Evolutionary conservation across 2,888 invertebrate genomes (phyloP).

Genomic region (Eilema griseolum): DNA sequence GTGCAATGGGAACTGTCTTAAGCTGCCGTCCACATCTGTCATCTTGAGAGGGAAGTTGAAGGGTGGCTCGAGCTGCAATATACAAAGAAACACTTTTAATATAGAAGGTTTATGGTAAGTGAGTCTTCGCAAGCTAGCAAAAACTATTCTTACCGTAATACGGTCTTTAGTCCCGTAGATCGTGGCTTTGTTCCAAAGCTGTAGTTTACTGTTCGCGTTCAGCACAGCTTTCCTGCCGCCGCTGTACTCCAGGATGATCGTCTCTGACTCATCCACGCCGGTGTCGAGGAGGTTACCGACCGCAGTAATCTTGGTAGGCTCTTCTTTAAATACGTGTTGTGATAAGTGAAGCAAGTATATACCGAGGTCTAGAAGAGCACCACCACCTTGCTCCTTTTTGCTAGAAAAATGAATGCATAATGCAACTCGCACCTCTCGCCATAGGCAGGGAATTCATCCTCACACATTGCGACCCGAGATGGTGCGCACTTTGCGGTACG

Average conservation of each 20-base stretch:
- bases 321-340: conserved; percentile 88
- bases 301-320: conserved; percentile 90
- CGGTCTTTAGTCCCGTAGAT: conserved; percentile 89
- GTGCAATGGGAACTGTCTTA: conserved; percentile 88
- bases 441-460: too few relatives aligned
- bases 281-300: conserved; percentile 90
- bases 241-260: conserved; percentile 88
- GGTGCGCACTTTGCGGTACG: too few relatives aligned
- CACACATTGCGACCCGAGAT: too few relatives aligned
- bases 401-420: too few relatives aligned
- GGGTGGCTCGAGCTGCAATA: conserved; percentile 35
- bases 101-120: too few relatives aligned
- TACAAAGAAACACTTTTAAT: neutral
- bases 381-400: conserved; percentile 91
- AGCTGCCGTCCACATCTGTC: conserved; percentile 85
- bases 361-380: conserved; percentile 92
- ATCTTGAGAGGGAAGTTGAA: conserved; percentile 91
- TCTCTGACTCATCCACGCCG: conserved; percentile 90
- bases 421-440: too few relatives aligned
- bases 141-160: conserved; percentile 77
- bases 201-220: conserved; percentile 78
- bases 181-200: conserved; percentile 88
- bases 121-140: too few relatives aligned
- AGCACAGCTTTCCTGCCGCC: conserved; percentile 88
- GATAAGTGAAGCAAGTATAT: conserved; percentile 92